Conservation (phyloP, 2,888 invertebrate genomes). For the Resseliella maxima region DNA sequence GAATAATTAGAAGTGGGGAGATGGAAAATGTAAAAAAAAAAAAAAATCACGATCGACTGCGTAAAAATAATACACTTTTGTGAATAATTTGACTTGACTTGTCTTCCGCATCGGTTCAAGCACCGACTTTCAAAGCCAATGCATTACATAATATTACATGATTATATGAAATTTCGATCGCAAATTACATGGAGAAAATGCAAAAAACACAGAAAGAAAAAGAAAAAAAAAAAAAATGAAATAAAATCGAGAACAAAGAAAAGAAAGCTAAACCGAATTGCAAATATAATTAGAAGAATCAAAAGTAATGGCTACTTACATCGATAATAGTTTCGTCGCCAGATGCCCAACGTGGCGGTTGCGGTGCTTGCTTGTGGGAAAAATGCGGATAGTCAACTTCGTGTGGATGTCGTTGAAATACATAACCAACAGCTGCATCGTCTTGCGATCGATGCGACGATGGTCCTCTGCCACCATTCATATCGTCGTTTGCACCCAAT, state of each 20-base stretch:
- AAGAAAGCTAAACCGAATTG: constrained; percentile 13
- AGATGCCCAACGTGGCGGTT: constrained; percentile 83
- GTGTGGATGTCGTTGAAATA: constrained; percentile 85
- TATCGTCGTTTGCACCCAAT: constrained; percentile 72
- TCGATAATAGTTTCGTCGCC: constrained; percentile 90
- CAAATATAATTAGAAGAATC: constrained; percentile 43
- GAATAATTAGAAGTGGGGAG: not conserved
- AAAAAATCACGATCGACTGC: not conserved
- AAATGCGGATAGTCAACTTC: constrained; percentile 83
- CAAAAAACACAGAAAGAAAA: too few species aligned
- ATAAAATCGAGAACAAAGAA: not conserved
- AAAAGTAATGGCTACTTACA: constrained; percentile 71
- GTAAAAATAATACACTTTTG: not conserved
- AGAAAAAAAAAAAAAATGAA: not conserved
- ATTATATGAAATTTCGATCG: constrained; percentile 18
- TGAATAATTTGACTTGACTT: constrained; percentile 21
- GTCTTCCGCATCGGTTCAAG: not conserved
- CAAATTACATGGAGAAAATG: not conserved
- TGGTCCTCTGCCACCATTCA: constrained; percentile 73
- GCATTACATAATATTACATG: not conserved
- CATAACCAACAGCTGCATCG: constrained; percentile 93
- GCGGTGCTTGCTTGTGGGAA: constrained; percentile 76
- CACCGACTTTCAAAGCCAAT: not conserved
- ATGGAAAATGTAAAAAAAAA: not conserved
- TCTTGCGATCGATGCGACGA: constrained; percentile 79